Conservation (phyloP, 2,113 vertebrate genomes). For the Sminthopsis crassicaudata region DNA sequence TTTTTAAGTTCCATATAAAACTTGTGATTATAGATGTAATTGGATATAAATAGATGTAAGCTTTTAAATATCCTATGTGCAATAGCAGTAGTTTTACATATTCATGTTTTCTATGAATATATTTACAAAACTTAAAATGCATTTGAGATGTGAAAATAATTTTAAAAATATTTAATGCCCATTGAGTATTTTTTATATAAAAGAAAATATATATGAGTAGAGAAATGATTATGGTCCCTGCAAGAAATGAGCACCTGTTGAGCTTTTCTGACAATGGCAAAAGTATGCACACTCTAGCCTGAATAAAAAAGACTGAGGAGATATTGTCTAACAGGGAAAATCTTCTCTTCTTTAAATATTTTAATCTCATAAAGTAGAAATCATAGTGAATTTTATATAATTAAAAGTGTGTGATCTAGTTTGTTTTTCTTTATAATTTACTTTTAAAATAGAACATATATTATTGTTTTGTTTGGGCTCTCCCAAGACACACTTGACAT, state of each 20-base stretch:
- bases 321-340: constrained; percentile 58
- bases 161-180: constrained; percentile 61
- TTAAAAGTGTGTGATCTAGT: constrained; percentile 31
- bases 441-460: constrained; percentile 11
- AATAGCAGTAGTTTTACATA: not conserved
- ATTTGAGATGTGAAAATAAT: constrained; percentile 55
- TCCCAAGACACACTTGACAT: not conserved
- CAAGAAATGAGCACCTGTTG: constrained; percentile 55
- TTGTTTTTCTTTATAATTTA: constrained; percentile 26
- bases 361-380: constrained; percentile 49
- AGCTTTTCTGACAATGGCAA: constrained; percentile 50
- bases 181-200: constrained; percentile 51
- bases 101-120: constrained; percentile 16
- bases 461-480: constrained; percentile 35
- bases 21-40: too few species aligned
- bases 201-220: constrained; percentile 36
- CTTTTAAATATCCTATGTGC: constrained; percentile 25
- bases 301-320: constrained; percentile 67
- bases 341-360: constrained; percentile 64
- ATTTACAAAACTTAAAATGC: constrained; percentile 40
- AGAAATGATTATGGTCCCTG: constrained; percentile 44
- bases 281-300: constrained; percentile 54
- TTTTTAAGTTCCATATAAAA: too few species aligned
- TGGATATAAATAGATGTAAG: not conserved
- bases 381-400: constrained; percentile 50